Evolutionary conservation across 2,888 invertebrate genomes (phyloP).

Genomic region (Drosophila kambysellisi): DNA sequence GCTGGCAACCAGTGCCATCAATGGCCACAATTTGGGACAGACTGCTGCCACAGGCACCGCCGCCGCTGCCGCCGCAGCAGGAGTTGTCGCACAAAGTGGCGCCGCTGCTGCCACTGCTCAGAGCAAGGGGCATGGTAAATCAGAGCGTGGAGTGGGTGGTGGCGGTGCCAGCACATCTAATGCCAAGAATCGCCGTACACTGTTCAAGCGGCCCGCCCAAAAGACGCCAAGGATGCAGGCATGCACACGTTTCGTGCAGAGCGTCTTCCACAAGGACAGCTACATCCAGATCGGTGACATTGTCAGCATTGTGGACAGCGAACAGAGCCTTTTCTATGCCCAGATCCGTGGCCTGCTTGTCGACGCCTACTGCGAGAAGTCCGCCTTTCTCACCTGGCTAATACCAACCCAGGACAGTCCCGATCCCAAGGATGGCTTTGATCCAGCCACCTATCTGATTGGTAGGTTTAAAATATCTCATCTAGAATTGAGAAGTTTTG

Average conservation of each 20-base stretch:
- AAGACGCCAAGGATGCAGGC: slow-evolving; percentile 93
- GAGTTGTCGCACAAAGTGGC: background rate
- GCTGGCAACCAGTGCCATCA: slow-evolving; percentile 14
- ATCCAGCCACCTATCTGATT: slow-evolving; percentile 95
- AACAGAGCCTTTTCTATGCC: slow-evolving; percentile 93
- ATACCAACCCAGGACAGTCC: slow-evolving; percentile 93
- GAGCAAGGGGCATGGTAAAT: slow-evolving; percentile 45
- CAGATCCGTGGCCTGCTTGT: slow-evolving; percentile 95
- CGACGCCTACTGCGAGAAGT: slow-evolving; percentile 97
- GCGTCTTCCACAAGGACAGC: slow-evolving; percentile 90
- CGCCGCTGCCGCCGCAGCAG: background rate
- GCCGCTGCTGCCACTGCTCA: background rate
- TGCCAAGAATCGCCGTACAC: slow-evolving; percentile 89
- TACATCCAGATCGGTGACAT: slow-evolving; percentile 97
- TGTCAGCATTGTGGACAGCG: slow-evolving; percentile 92
- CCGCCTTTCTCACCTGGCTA: slow-evolving; percentile 96
- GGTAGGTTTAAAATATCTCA: slow-evolving; percentile 86
- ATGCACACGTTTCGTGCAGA: slow-evolving; percentile 92
- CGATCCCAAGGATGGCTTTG: slow-evolving; percentile 91
- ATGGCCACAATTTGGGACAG: slow-evolving; percentile 30
- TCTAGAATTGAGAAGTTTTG: background rate
- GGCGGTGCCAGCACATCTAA: slow-evolving; percentile 83
- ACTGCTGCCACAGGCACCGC: background rate
- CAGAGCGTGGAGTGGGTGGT: slow-evolving; percentile 20
- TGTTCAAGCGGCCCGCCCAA: slow-evolving; percentile 92